These are phyloP conservation scores for Rhinoraja longicauda DNA, from an alignment of 2,797 vertebrate species.

Conservation along the genomic window DNA sequence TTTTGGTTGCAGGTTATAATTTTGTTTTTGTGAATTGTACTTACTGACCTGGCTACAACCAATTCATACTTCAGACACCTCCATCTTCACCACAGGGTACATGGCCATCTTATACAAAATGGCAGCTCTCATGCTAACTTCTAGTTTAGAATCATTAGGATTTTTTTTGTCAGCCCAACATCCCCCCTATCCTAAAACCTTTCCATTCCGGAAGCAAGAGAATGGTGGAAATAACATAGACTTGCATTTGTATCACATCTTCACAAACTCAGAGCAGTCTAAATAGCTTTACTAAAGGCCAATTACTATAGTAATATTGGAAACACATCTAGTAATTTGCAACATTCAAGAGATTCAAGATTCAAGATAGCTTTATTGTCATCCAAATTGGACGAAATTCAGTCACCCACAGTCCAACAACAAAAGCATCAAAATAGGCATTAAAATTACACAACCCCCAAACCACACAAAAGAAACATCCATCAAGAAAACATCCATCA, in stretches of 20 bases:
- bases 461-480: no score
- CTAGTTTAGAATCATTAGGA: neutral
- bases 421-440: no score
- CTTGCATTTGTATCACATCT: neutral
- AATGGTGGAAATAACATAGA: neutral
- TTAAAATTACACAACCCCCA: no score
- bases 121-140: neutral
- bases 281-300: neutral
- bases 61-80: neutral
- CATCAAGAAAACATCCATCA: no score
- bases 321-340: neutral
- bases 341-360: no score
- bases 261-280: no score
- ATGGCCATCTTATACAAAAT: neutral
- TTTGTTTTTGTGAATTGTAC: neutral
- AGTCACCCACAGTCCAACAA: no score
- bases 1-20: neutral
- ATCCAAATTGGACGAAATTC: no score
- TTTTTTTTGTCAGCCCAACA: neutral
- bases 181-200: neutral
- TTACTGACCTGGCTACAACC: neutral
- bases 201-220: neutral
- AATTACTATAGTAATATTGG: neutral
- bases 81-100: neutral
- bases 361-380: no score